Base-by-base conservation (phyloP, 2,888 invertebrate species). In the Chesias legatella region DNA sequence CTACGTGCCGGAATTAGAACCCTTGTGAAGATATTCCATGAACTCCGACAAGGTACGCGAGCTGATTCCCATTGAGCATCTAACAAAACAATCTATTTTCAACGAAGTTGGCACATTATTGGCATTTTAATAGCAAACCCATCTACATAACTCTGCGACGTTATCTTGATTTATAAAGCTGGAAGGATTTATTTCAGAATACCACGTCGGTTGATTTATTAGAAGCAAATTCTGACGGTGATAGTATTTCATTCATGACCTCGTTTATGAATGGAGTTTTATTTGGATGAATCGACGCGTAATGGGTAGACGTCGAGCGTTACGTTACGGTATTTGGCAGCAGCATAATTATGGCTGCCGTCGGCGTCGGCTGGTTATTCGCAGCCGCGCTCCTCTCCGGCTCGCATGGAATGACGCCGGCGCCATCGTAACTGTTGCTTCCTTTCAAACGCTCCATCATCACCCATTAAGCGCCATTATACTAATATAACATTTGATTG, bases 101-200 rank as follows among this genome's bases (percentile, higher is more conserved):
- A 73, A 73, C 63, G 60, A 67, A 76, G 66, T 79, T 81, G 79
- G 79, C 74, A 79, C 66, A 74, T 73, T 72, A 72, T 71, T 73
- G 78, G 80, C 49, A 84, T 83, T 78, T 81, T 76, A 80, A 84
- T 81, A 69, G 78, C 69, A 47, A 44, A 53, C 56, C 64, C 73
- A 82, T 84, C 76, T 75, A 75, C 81, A 84, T 84, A 76, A 71
- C 79, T 74, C 61, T 55, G 53, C 57, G 63, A 63, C 63, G 67
- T 75, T 84, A 82, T 85, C 82, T 80, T 80, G 78, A 82, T 79
- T 77, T 72, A 85, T 81, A 49, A 65, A 48, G 53, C 61, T 64
- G 39, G 30, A 69, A 65, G 69, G 67, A 72, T 71, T 63, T 63
- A 66, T 66, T 63, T 68, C 72, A 76, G 69, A 75, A 69, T 70